Base-by-base conservation (phyloP, 2,113 vertebrate species). In the Blennius ocellaris region DNA sequence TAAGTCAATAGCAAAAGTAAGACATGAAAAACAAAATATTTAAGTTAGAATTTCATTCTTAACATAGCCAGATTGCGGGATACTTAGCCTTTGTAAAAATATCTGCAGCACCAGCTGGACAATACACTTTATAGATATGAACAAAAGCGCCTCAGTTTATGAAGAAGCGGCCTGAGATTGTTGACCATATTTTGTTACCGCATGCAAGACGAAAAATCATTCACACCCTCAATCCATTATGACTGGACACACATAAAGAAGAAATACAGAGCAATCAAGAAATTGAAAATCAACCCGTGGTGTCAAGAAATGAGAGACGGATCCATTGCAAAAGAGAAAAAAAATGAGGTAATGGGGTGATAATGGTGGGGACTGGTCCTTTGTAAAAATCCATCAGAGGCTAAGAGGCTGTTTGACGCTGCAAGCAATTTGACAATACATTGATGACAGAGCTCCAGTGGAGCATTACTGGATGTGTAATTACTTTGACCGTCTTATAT, bases 361-460 rank as follows among this genome's bases (percentile, higher is more conserved):
- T 88, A 74, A 69, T 47, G 64, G 74, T 81, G 80, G 37, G 47
- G 66, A 60, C 60, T 48, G 47, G 66, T 79, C 63, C 45, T 69
- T 70, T 38, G 30, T 45, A 59, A 86, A 30, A 91, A 88, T 86
- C 82, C 84, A 87, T 91, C 76, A 50, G 53, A 77, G 74, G 68
- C 82, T 88, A 84, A 87, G 63, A 77, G 82, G 84, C 80, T 87
- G 84, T 77, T 78, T 84, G 84, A 80, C 11, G 36, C 67, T 17
- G 70, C 67, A 60, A 88, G 71, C 60, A 56, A 79, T 81, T 72
- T 80, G 74, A 89, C 77, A 76, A 63, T 48, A 54, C 78, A 73
- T 49, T 73, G 76, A 80, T 56, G 62, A 85, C 66, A 61, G 73
- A 71, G 65, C 73, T 82, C 44, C 71, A 84, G 61, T 68, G 72